These are phyloP conservation scores for Papilio glaucus DNA, from an alignment of 1,140 invertebrate species.

Conservation along the genomic window DNA sequence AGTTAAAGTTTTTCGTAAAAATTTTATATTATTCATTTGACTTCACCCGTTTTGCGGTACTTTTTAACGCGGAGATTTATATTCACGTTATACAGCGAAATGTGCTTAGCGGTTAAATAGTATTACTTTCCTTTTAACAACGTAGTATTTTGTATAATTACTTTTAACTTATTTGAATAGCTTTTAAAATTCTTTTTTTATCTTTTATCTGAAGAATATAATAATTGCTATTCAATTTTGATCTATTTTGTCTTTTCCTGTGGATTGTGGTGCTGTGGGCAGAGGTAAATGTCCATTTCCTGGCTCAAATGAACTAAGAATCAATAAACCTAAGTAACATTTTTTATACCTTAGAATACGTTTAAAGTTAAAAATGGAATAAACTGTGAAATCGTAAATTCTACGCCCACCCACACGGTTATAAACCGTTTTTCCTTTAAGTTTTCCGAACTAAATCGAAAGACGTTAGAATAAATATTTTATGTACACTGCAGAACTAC, in stretches of 20 bases:
- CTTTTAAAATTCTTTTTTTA: too few species aligned
- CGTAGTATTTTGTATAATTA: neutral
- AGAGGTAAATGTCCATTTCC: too few species aligned
- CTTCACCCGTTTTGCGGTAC: slow-evolving; percentile 59
- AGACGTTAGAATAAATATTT: neutral
- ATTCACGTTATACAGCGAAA: slow-evolving; percentile 27
- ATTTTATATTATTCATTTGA: slow-evolving; percentile 44
- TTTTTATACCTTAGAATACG: too few species aligned
- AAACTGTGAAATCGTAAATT: neutral
- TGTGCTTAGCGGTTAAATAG: slow-evolving; percentile 16
- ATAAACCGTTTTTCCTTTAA: slow-evolving; percentile 7
- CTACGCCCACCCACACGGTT: neutral
- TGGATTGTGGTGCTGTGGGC: too few species aligned
- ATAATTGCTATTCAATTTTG: too few species aligned
- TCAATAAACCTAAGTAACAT: too few species aligned
- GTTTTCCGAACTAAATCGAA: slow-evolving; percentile 16
- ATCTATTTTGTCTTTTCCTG: too few species aligned
- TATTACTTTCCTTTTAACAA: neutral
- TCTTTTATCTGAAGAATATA: too few species aligned
- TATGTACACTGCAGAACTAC: slow-evolving; percentile 19
- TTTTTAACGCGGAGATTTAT: slow-evolving; percentile 39
- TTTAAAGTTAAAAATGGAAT: neutral
- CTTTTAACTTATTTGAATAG: too few species aligned
- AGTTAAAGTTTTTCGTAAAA: slow-evolving; percentile 42
- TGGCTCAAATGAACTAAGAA: too few species aligned